Conservation (phyloP, 2,797 vertebrate genomes). For the Clarias platycephalus region DNA sequence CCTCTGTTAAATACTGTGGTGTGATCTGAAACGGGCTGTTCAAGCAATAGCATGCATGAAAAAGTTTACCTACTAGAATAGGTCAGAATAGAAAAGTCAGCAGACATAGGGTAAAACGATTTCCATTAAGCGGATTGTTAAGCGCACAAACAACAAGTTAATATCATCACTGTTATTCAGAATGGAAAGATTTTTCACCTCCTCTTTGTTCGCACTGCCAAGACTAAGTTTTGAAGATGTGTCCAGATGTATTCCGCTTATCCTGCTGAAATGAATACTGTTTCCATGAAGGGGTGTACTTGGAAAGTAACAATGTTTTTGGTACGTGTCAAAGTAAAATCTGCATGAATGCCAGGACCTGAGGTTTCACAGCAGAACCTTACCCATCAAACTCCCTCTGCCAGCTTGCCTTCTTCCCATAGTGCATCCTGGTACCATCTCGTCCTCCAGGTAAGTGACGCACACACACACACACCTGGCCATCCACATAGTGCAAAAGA, state of each 20-base stretch:
- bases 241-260: background rate
- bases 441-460: too few species aligned
- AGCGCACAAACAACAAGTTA: background rate
- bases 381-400: too few species aligned
- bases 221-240: background rate
- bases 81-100: background rate
- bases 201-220: background rate
- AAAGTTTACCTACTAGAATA: background rate
- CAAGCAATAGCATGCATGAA: background rate
- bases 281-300: too few species aligned
- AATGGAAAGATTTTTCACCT: background rate
- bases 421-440: too few species aligned
- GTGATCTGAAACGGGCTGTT: background rate
- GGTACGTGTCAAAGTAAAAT: too few species aligned
- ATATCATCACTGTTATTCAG: background rate
- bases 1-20: conserved; percentile 1
- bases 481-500: too few species aligned
- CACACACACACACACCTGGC: too few species aligned
- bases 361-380: too few species aligned
- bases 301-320: too few species aligned
- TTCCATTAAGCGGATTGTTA: background rate
- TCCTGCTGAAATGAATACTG: too few species aligned
- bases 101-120: background rate
- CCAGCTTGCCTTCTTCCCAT: too few species aligned
- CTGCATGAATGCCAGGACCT: too few species aligned